Evolutionary conservation across 2,888 invertebrate species (phyloP), one percentile per base, ranked within the genome.

Genomic region (Drepanosiphum platanoidis): DNA sequence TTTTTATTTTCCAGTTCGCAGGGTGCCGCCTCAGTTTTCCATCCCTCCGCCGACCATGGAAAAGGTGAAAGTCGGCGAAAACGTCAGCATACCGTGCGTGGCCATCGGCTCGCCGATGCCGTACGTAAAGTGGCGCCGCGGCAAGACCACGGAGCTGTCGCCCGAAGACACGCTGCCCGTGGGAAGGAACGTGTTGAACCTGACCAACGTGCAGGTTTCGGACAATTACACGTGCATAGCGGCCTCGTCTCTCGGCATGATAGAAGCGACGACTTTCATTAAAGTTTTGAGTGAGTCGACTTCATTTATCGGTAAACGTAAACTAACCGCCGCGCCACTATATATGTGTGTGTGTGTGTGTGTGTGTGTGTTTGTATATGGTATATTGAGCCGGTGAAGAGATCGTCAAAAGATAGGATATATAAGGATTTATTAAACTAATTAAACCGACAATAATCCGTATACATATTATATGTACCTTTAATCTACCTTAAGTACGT

Each of bases 71-170:
- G 92, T 97, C 78, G 97, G 97, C 22, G 95, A 95, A 0, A 94
- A 95, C 89, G 92, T 98, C 88, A 98, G 97, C 90, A 91, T 99
- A 87, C 97, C 97, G 86, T 99, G 99, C 90, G 97, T 98, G 84
- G 99, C 99, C 15, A 96, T 97, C 46, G 99, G 99, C 32, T 97
- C 98, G 0, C 99, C 99, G 9, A 98, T 99, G 98, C 99, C 99
- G 1, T 94, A 94, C 88, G 98, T 99, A 83, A 97, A 96, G 90
- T 96, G 96, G 96, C 93, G 95, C 88, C 95, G 95, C 91, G 96
- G 94, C 81, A 92, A 94, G 52, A 93, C 93, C 15, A 93, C 93
- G 89, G 97, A 97, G 90, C 90, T 97, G 87, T 96, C 96, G 0
- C 95, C 96, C 0, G 96, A 96, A 90, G 96, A 97, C 90, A 94